Percentiles rank a stretch among this genome's conserved stretches.
Evolutionary conservation across 2,888 invertebrate species (phyloP).

Genomic region (Andrena hattorfiana): DNA sequence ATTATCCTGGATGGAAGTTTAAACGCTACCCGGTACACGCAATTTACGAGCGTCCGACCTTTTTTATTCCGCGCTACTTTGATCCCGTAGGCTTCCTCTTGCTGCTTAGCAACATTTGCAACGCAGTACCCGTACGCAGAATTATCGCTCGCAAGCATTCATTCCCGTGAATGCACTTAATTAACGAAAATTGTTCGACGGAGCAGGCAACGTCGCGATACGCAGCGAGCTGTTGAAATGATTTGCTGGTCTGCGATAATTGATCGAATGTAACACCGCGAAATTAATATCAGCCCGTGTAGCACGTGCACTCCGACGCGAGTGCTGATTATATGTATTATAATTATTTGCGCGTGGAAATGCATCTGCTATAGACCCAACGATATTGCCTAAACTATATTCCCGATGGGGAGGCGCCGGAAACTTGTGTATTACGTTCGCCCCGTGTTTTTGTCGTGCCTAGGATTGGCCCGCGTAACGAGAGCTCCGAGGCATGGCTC

Average conservation of each 20-base stretch:
- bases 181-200: conserved; percentile 36
- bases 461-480: neutral
- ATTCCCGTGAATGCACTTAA: conserved; percentile 24
- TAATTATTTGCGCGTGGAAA: neutral
- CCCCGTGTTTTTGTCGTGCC: neutral
- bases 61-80: neutral
- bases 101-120: neutral
- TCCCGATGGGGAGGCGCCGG: neutral
- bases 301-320: neutral
- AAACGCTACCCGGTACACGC: conserved; percentile 1
- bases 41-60: neutral
- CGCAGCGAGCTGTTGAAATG: conserved; percentile 22
- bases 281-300: conserved; percentile 22
- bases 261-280: conserved; percentile 28
- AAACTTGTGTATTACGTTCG: neutral
- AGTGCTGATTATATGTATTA: neutral
- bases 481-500: neutral
- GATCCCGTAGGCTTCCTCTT: neutral
- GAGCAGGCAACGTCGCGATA: neutral
- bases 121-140: neutral
- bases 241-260: conserved; percentile 27
- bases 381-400: neutral
- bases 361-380: conserved; percentile 5
- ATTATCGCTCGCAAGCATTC: neutral
- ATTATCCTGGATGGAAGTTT: neutral